Conservation (phyloP, 2,113 vertebrate species). For the Tor tambroides region DNA sequence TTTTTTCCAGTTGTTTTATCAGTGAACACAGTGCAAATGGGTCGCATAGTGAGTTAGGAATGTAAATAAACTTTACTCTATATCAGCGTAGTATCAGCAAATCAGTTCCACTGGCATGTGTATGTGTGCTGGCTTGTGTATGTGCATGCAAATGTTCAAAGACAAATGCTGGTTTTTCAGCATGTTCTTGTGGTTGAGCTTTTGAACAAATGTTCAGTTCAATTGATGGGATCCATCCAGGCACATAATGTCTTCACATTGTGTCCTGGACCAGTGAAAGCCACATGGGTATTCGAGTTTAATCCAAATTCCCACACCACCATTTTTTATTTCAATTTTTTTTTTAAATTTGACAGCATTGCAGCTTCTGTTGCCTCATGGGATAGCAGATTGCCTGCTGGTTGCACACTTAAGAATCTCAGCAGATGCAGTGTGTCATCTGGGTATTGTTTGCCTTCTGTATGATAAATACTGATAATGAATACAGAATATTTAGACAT, state of each 20-base stretch:
- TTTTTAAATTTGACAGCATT: background rate
- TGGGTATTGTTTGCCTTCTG: constrained; percentile 1
- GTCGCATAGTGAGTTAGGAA: constrained; percentile 63
- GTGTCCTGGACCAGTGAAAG: background rate
- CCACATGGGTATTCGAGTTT: background rate
- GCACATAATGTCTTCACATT: background rate
- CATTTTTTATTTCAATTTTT: background rate
- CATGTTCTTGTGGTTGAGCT: background rate
- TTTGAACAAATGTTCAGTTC: background rate
- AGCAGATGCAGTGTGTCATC: background rate
- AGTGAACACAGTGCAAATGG: background rate
- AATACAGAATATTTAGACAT: background rate
- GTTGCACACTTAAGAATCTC: background rate
- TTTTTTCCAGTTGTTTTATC: background rate
- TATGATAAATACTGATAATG: background rate
- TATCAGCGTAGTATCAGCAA: constrained; percentile 59
- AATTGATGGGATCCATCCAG: background rate
- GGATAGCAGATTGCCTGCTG: background rate
- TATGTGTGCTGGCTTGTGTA: constrained; percentile 25
- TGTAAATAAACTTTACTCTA: constrained; percentile 59
- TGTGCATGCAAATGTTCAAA: background rate
- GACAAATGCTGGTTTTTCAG: background rate
- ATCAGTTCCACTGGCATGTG: constrained; percentile 31
- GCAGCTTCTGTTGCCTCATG: background rate
- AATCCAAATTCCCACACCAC: background rate